These are phyloP conservation scores for Brachionus angularis DNA, from an alignment of 1,140 invertebrate species.

Conservation along the genomic window DNA sequence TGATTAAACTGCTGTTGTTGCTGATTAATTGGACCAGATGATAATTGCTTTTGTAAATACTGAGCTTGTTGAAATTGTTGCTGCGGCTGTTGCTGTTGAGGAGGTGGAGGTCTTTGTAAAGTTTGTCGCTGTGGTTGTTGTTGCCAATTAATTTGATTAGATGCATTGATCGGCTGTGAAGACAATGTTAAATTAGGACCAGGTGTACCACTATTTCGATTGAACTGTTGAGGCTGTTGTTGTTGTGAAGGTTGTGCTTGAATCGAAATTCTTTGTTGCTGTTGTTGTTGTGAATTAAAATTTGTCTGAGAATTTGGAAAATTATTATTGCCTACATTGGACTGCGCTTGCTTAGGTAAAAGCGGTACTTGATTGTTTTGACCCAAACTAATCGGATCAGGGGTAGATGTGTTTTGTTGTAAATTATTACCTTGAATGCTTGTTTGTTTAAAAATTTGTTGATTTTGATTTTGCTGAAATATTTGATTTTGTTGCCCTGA, in stretches of 20 bases:
- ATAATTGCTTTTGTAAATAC: conserved; percentile 17
- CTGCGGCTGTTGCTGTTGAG: conserved; percentile 8
- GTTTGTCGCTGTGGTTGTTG: neutral
- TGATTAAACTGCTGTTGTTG: conserved; percentile 13
- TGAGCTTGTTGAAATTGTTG: too few relatives aligned
- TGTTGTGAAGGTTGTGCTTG: too few relatives aligned
- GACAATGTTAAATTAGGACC: neutral
- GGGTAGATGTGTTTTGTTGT: neutral
- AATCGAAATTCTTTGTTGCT: too few relatives aligned
- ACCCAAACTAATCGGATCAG: neutral
- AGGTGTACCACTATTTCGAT: too few relatives aligned
- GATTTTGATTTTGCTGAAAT: too few relatives aligned
- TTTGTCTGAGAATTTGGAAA: conserved; percentile 8
- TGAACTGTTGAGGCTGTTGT: too few relatives aligned
- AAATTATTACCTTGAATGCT: neutral
- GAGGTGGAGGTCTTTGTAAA: neutral
- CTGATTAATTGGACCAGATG: neutral
- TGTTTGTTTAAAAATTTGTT: conserved; percentile 6
- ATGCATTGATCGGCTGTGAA: neutral
- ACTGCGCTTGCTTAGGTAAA: neutral
- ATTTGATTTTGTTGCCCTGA: conserved; percentile 6
- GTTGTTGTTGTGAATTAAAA: too few relatives aligned
- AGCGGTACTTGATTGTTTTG: neutral
- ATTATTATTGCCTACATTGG: neutral
- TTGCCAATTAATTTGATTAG: conserved; percentile 13